Percentiles rank a stretch among this genome's conserved stretches.
phyloP scores from a whole-genome alignment of 1,140 invertebrate species.

The Theocolax elegans region DNA sequence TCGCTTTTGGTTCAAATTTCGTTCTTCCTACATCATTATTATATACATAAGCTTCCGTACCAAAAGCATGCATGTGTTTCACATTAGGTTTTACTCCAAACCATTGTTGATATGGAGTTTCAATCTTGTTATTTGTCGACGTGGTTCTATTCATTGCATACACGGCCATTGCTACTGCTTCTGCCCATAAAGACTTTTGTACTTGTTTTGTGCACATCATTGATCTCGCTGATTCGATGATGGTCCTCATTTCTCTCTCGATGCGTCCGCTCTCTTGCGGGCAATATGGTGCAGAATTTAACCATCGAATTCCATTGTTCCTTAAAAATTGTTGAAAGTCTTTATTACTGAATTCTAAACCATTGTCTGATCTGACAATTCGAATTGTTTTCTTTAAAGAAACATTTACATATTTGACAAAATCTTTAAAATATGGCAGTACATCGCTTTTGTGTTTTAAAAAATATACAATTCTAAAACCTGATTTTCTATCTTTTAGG shows the following conservation, averaged over 20 bases:
- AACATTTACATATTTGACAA: neutral
- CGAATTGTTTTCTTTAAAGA: neutral
- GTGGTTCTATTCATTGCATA: neutral
- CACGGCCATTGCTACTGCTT: constrained; percentile 33
- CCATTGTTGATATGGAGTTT: neutral
- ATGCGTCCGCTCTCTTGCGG: constrained; percentile 23
- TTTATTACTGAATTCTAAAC: constrained; percentile 3
- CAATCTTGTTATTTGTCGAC: neutral
- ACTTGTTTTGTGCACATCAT: constrained; percentile 58
- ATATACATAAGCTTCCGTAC: neutral
- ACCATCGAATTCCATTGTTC: neutral
- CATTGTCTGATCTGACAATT: constrained; percentile 12
- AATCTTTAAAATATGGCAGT: neutral
- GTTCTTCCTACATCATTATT: too few species aligned
- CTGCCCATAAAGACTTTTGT: constrained; percentile 32
- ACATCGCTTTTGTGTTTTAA: constrained; percentile 56
- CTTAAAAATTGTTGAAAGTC: neutral
- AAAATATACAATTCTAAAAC: constrained; percentile 56
- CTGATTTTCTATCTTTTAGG: constrained; percentile 57
- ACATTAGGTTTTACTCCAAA: neutral
- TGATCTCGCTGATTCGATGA: constrained; percentile 48
- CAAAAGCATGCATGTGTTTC: neutral
- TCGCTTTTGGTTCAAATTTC: too few species aligned
- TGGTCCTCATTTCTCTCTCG: constrained; percentile 34
- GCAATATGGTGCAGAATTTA: constrained; percentile 4